Evolutionary conservation across 2,888 invertebrate genomes (phyloP).

Genomic region (Hyposoter didymator): DNA sequence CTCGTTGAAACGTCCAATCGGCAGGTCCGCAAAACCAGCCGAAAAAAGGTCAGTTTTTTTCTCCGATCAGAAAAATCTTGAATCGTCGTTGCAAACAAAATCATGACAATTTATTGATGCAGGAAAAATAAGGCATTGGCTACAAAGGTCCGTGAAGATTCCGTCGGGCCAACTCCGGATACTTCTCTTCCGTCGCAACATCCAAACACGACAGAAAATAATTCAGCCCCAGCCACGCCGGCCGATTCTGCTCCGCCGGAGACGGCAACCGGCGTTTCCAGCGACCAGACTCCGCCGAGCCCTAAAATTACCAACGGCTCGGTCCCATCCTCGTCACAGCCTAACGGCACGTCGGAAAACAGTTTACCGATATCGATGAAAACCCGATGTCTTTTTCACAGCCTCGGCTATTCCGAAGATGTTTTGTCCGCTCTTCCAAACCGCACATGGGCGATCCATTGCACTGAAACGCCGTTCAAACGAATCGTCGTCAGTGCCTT

Average conservation of each 20-base stretch:
- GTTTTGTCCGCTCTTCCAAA: conserved; percentile 70
- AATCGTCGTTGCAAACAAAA: not conserved
- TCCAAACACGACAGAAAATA: not conserved
- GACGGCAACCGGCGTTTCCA: not conserved
- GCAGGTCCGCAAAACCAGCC: conserved; percentile 14
- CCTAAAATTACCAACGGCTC: conserved; percentile 34
- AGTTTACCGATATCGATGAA: conserved; percentile 13
- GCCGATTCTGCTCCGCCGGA: not conserved
- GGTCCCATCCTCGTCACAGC: not conserved
- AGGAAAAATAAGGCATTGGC: conserved; percentile 43
- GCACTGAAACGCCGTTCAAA: conserved; percentile 68
- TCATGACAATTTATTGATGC: not conserved
- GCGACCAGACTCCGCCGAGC: conserved; percentile 16
- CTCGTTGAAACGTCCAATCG: conserved; percentile 10
- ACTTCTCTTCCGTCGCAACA: not conserved
- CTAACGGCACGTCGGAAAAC: conserved; percentile 18
- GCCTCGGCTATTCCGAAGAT: conserved; percentile 68
- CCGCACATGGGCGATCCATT: conserved; percentile 72
- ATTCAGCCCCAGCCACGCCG: not conserved
- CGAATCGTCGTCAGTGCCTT: conserved; percentile 72
- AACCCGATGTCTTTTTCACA: conserved; percentile 56
- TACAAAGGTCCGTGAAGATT: not conserved
- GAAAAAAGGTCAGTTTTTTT: conserved; percentile 37
- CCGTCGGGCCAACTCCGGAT: not conserved
- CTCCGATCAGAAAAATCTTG: not conserved